phyloP scores from a whole-genome alignment of 2,888 invertebrate species.

The Catocala sponsa region DNA sequence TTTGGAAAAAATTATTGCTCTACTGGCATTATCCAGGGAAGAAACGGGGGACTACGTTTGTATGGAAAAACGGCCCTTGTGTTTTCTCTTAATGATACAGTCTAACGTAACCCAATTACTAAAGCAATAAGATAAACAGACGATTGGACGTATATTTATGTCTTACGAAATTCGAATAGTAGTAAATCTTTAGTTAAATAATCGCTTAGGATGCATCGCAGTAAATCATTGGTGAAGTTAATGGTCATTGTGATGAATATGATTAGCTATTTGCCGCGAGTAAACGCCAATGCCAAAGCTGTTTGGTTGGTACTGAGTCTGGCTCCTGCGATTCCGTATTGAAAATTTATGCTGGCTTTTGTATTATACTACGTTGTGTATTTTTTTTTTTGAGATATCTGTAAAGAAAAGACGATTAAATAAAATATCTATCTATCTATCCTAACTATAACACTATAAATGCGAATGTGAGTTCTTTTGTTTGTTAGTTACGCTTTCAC shows the following conservation, averaged over 20 bases:
- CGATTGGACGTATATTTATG: conserved; percentile 14
- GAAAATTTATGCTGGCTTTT: neutral
- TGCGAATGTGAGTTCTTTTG: no score
- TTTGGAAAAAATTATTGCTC: no score
- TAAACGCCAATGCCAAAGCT: conserved; percentile 31
- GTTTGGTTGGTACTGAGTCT: conserved; percentile 12
- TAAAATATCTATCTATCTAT: no score
- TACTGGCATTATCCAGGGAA: no score
- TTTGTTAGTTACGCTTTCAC: no score
- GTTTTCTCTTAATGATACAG: neutral
- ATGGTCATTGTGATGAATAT: conserved; percentile 39
- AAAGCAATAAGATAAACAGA: conserved; percentile 13
- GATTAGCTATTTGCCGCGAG: conserved; percentile 33
- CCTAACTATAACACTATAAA: no score
- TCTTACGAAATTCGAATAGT: conserved; percentile 7
- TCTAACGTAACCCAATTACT: neutral
- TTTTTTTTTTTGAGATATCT: no score
- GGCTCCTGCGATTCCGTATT: conserved; percentile 17
- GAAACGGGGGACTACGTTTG: no score
- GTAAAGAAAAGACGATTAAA: no score
- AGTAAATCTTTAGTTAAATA: conserved; percentile 43
- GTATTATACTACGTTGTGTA: no score
- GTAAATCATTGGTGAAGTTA: conserved; percentile 40
- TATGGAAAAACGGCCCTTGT: no score
- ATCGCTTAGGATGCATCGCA: conserved; percentile 35